A percentile compares a stretch with the other conserved stretches of the same genome.
Conservation (phyloP, 2,113 vertebrate species). For the Excalfactoria chinensis region DNA sequence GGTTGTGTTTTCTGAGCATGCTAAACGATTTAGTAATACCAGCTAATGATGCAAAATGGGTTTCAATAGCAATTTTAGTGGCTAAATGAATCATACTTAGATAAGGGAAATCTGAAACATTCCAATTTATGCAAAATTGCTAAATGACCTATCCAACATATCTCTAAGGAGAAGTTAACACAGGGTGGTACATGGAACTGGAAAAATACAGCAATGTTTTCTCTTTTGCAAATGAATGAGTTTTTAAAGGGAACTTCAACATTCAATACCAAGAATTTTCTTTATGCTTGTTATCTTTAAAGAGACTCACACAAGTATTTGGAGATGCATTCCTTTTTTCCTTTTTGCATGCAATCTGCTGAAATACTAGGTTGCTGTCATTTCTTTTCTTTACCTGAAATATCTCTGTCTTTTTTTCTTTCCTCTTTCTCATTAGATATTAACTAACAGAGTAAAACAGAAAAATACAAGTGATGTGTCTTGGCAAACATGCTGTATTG, state of each 20-base stretch:
- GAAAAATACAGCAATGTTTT: conserved; percentile 58
- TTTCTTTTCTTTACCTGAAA: not conserved
- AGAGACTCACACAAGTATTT: not conserved
- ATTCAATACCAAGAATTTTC: not conserved
- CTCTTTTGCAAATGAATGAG: conserved; percentile 17
- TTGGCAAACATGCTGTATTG: not conserved
- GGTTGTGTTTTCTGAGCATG: conserved; percentile 63
- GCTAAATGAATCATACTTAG: conserved; percentile 73
- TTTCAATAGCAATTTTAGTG: conserved; percentile 73
- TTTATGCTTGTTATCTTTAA: conserved; percentile 22
- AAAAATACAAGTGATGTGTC: not conserved
- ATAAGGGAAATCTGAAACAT: conserved; percentile 68
- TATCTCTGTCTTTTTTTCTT: not conserved
- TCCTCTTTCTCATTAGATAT: not conserved
- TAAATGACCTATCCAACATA: conserved; percentile 67
- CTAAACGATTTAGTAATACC: conserved; percentile 67
- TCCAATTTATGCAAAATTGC: conserved; percentile 65
- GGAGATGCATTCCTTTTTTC: not conserved
- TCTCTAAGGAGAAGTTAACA: conserved; percentile 72
- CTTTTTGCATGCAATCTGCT: not conserved
- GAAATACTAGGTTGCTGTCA: not conserved
- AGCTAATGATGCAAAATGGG: conserved; percentile 75
- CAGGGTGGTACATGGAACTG: conserved; percentile 37
- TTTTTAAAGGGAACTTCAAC: conserved; percentile 35
- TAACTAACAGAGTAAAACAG: not conserved